phyloP scores from a whole-genome alignment of 2,113 vertebrate genomes.

The Callorhinus ursinus region DNA sequence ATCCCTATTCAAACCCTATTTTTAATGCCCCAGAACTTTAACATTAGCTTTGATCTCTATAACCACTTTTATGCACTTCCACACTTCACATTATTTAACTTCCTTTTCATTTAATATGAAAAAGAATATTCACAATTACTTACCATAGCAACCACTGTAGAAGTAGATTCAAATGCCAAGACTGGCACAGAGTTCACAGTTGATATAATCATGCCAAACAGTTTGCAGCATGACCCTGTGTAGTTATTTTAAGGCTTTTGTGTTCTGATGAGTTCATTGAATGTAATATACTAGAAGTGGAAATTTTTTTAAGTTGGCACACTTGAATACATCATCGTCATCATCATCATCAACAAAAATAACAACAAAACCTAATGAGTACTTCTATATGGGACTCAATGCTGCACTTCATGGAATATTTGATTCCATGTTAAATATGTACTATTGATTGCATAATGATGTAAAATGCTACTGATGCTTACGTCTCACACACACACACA shows the following conservation, averaged over 20 bases:
- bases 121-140: constrained; percentile 72
- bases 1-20: constrained; percentile 47
- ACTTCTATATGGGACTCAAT: not conserved
- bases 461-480: not conserved
- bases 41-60: constrained; percentile 23
- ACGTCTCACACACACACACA: fast-evolving
- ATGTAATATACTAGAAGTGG: not conserved
- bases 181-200: constrained; percentile 37
- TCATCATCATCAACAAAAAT: not conserved
- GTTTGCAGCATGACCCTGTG: not conserved
- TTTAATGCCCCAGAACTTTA: constrained; percentile 41
- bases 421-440: not conserved
- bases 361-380: not conserved
- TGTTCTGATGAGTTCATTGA: not conserved
- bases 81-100: constrained; percentile 57
- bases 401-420: not conserved
- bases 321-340: not conserved
- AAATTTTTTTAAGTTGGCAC: constrained; percentile 29
- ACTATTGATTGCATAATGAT: not conserved
- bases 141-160: constrained; percentile 69
- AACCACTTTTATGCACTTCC: constrained; percentile 43
- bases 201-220: constrained; percentile 40
- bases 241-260: constrained; percentile 56
- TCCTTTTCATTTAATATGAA: constrained; percentile 60
- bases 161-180: constrained; percentile 47